Evolutionary conservation across 2,113 vertebrate genomes (phyloP), one percentile per base, ranked within the genome.

Genomic region (Xyliphius kryptos): DNA sequence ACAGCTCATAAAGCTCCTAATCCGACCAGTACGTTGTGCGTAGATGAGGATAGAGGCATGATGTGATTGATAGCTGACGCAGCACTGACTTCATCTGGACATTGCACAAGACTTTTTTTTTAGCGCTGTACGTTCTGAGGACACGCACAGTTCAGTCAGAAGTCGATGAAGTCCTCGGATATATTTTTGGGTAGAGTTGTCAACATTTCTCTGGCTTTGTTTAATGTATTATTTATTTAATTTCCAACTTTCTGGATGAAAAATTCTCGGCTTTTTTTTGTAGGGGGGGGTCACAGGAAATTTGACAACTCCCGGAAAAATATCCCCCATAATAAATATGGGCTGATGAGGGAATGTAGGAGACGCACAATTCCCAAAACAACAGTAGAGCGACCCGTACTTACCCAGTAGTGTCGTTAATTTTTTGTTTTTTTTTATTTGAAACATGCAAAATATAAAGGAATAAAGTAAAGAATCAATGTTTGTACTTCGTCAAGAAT

Each of bases 301-400:
- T 86, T 82, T 89, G 87, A 89, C 87, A 89, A 89, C 87, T 84
- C 87, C 85, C 85, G 77, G 81, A 89, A 89, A 89, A 89, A 89
- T 89, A 89, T 88, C 72, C 78, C 86, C 85, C 86, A 88, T 87
- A 86, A 71, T 76, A 66, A 68, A 82, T 80, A 89, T 88, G 86
- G 86, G 86, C 79, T 72, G 75, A 72, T 82, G 81, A 86, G 80
- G 80, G 76, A 78, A 85, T 85, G 81, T 63, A 83, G 85, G 82
- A 84, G 80, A 87, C 83, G 79, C 79, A 85, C 76, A 77, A 52
- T 19, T 72, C 74, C 71, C 75, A 79, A 76, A 59, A n/a, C 63
- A 78, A 79, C 61, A 40, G 73, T 82, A 83, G 72, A 66, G 74
- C 77, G 84, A 79, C 84, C 82, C 80, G 80, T 89, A 89, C 87